A percentile compares a stretch with the other conserved stretches of the same genome.
Evolutionary conservation across 2,888 invertebrate species (phyloP).

Genomic region (Acleris holmiana): DNA sequence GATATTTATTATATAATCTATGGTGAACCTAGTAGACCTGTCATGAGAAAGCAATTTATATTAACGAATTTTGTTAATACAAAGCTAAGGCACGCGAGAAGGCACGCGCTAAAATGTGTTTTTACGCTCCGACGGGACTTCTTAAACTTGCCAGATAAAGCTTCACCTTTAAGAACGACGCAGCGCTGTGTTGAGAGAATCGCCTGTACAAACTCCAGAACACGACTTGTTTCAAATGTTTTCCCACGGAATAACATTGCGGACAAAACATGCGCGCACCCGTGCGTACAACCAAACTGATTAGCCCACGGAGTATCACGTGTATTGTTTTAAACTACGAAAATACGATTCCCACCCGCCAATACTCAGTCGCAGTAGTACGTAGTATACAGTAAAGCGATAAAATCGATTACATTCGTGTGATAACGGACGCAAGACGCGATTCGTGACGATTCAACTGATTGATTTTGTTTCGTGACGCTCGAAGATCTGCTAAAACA

Average conservation of each 20-base stretch:
- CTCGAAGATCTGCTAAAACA: not conserved
- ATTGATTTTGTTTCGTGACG: conserved; percentile 19
- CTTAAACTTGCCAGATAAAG: too few species aligned
- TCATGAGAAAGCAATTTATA: too few species aligned
- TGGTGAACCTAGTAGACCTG: too few species aligned
- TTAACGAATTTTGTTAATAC: too few species aligned
- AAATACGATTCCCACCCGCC: not conserved
- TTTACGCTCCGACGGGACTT: too few species aligned
- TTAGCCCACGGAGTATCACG: not conserved
- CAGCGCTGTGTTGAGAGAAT: too few species aligned
- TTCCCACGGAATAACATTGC: not conserved
- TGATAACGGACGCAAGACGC: conserved; percentile 23
- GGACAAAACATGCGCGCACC: not conserved
- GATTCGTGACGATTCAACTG: conserved; percentile 23
- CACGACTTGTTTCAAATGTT: too few species aligned
- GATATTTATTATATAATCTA: too few species aligned
- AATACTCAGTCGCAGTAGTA: conserved; percentile 8
- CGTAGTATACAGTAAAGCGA: conserved; percentile 17
- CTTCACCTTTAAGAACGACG: too few species aligned
- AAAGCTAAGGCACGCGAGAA: too few species aligned
- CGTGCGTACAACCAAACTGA: not conserved
- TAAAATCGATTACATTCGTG: conserved; percentile 34
- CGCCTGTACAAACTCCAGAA: too few species aligned
- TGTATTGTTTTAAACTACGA: not conserved
- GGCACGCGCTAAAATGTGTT: too few species aligned